These are phyloP conservation scores for Platynereis dumerilii DNA, from an alignment of 2,888 invertebrate species.

Conservation along the genomic window DNA sequence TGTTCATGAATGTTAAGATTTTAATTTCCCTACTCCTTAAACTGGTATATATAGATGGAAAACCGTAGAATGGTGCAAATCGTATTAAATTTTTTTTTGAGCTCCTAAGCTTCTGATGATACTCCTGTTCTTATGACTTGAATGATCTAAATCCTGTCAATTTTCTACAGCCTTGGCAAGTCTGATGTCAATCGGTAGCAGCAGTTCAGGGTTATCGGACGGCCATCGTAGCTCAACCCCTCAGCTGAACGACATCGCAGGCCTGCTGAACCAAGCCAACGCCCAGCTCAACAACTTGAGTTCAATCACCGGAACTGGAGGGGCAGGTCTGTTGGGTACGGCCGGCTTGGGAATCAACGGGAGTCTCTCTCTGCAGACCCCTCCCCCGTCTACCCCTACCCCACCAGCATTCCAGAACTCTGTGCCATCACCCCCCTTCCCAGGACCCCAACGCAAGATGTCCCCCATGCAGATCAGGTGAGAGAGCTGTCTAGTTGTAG, in stretches of 20 bases:
- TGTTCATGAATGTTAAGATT: too few species aligned
- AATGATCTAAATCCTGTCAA: too few species aligned
- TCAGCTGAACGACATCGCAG: slow-evolving; percentile 23
- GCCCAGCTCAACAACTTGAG: slow-evolving; percentile 1
- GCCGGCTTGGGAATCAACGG: neutral
- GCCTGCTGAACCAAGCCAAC: slow-evolving; percentile 24
- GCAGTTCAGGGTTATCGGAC: neutral
- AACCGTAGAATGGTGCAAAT: too few species aligned
- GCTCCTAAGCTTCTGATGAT: too few species aligned
- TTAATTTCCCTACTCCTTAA: too few species aligned
- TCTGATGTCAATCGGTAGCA: slow-evolving; percentile 20
- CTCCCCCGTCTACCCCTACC: slow-evolving; percentile 13
- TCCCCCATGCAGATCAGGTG: slow-evolving; percentile 64
- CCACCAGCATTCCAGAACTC: slow-evolving; percentile 2
- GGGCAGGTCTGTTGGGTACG: neutral
- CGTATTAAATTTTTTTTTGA: too few species aligned
- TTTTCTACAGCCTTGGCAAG: slow-evolving; percentile 25
- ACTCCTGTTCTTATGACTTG: too few species aligned
- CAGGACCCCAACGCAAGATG: slow-evolving; percentile 48
- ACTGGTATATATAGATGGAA: too few species aligned
- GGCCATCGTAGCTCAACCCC: slow-evolving; percentile 21
- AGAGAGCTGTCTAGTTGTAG: too few species aligned
- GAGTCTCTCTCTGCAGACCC: neutral
- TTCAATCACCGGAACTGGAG: neutral
- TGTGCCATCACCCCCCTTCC: neutral